These are phyloP conservation scores for Scaptomyza polygonia DNA, from an alignment of 2,888 invertebrate species.

Conservation along the genomic window DNA sequence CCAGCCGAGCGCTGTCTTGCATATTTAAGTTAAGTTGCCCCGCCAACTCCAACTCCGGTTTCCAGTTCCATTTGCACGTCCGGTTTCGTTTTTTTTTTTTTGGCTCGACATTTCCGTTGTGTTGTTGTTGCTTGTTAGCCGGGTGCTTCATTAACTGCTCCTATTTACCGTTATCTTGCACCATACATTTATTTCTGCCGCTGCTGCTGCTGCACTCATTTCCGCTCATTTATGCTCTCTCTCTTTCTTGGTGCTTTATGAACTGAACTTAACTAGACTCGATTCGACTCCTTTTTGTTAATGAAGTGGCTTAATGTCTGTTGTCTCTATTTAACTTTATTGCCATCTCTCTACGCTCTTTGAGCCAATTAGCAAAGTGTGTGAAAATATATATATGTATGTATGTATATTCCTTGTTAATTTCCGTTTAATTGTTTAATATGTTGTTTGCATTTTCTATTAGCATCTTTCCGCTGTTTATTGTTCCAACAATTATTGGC, in stretches of 20 bases:
- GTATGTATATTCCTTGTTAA: conserved; percentile 65
- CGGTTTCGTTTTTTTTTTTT: too few species aligned
- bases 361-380: conserved; percentile 58
- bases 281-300: conserved; percentile 40
- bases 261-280: conserved; percentile 16
- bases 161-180: conserved; percentile 30
- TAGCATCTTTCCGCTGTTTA: conserved; percentile 61
- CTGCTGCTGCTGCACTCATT: conserved; percentile 59
- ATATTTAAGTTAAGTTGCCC: conserved; percentile 64
- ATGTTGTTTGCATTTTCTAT: conserved; percentile 74
- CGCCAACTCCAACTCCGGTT: background rate
- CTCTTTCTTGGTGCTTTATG: conserved; percentile 35
- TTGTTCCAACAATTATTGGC: conserved; percentile 58
- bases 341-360: conserved; percentile 2
- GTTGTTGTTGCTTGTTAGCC: conserved; percentile 50
- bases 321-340: background rate
- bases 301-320: conserved; percentile 43
- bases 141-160: conserved; percentile 48
- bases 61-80: conserved; percentile 32
- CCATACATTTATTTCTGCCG: conserved; percentile 5
- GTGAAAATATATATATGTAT: conserved; percentile 47
- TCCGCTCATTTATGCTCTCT: conserved; percentile 53
- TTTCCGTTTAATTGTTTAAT: conserved; percentile 78
- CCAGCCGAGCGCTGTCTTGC: conserved; percentile 68
- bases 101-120: conserved; percentile 56